phyloP scores from a whole-genome alignment of 2,797 vertebrate species.

The Lophotriccus pileatus region DNA sequence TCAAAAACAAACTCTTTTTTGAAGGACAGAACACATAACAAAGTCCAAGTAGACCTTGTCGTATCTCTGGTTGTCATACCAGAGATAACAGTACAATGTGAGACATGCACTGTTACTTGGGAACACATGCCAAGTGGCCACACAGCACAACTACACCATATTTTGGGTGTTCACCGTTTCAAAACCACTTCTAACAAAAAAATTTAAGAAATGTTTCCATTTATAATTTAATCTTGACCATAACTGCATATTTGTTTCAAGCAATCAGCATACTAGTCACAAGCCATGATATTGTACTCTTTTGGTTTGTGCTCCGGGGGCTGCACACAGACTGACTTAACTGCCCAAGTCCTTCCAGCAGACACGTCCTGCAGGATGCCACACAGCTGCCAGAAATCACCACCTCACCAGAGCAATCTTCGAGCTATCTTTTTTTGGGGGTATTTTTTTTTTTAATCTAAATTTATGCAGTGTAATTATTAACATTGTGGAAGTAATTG shows the following conservation, averaged over 20 bases:
- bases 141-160: background rate
- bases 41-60: constrained; percentile 32
- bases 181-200: constrained; percentile 55
- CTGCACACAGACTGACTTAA: background rate
- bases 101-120: constrained; percentile 34
- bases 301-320: background rate
- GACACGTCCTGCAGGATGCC: background rate
- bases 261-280: background rate
- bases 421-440: background rate
- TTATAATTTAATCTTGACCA: background rate
- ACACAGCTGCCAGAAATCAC: background rate
- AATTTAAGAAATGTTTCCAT: constrained; percentile 8
- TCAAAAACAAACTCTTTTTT: background rate
- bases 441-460: background rate
- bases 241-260: background rate
- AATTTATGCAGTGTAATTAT: background rate
- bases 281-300: background rate
- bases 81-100: background rate
- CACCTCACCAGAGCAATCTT: background rate
- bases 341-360: background rate
- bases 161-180: constrained; percentile 14
- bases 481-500: background rate
- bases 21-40: constrained; percentile 26
- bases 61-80: background rate
- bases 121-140: constrained; percentile 39